These are phyloP conservation scores for Drosophila rellima DNA, from an alignment of 2,888 invertebrate genomes.

Conservation along the genomic window DNA sequence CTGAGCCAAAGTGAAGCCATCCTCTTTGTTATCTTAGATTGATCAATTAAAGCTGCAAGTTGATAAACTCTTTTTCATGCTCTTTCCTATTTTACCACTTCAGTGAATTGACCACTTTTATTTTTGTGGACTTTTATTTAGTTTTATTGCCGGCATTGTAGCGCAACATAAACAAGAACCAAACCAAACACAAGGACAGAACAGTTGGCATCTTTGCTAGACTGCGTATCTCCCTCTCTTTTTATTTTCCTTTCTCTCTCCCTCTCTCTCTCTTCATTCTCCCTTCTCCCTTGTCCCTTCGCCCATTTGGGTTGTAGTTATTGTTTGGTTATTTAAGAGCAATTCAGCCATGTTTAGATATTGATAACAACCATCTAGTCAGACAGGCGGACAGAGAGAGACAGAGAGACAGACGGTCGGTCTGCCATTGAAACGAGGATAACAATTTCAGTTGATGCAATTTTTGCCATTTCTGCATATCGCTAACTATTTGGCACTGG, in stretches of 20 bases:
- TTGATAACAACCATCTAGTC: slow-evolving; percentile 74
- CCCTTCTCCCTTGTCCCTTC: not conserved
- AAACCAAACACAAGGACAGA: slow-evolving; percentile 42
- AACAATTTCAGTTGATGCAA: slow-evolving; percentile 72
- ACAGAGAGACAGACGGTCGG: slow-evolving; percentile 8
- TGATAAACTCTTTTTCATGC: slow-evolving; percentile 33
- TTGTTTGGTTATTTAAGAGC: slow-evolving; percentile 81
- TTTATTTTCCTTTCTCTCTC: not conserved
- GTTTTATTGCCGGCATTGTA: slow-evolving; percentile 44
- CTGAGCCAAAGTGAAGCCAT: not conserved
- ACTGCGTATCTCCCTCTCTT: not conserved
- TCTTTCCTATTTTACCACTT: slow-evolving; percentile 27
- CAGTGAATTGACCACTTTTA: slow-evolving; percentile 46
- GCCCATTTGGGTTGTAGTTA: slow-evolving; percentile 57
- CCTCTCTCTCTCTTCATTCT: not conserved
- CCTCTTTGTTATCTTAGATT: not conserved
- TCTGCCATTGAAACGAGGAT: slow-evolving; percentile 50
- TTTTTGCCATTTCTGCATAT: slow-evolving; percentile 60
- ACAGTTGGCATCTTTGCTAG: slow-evolving; percentile 36
- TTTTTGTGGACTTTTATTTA: slow-evolving; percentile 37
- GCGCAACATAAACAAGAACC: slow-evolving; percentile 43
- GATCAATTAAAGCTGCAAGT: slow-evolving; percentile 33
- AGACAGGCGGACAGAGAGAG: slow-evolving; percentile 23
- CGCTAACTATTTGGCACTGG: slow-evolving; percentile 42
- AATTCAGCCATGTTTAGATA: slow-evolving; percentile 81